Conservation (phyloP, 2,113 vertebrate species). For the Smithornis capensis region DNA sequence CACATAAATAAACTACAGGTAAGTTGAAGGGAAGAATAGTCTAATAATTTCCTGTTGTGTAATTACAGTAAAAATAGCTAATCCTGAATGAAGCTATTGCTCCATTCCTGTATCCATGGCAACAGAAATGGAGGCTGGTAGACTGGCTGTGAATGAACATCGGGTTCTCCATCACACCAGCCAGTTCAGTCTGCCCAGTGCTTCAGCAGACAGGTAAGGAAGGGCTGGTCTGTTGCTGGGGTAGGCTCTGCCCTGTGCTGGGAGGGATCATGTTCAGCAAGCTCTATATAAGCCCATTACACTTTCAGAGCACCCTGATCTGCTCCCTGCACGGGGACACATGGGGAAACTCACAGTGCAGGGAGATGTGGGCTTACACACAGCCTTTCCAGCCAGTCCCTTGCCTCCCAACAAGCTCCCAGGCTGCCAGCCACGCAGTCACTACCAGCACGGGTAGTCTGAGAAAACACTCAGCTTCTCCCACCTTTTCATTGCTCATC, state of each 20-base stretch:
- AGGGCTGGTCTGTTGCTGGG: not conserved
- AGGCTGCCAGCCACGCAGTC: not conserved
- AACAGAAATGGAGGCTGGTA: not conserved
- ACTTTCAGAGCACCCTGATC: not conserved
- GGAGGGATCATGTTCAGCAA: fast-evolving
- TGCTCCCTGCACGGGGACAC: fast-evolving
- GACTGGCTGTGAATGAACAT: fast-evolving
- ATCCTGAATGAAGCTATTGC: not conserved
- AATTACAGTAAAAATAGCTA: slow-evolving; percentile 40
- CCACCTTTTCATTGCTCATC: not conserved
- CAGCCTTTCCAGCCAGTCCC: not conserved
- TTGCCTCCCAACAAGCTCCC: not conserved
- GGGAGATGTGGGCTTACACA: not conserved
- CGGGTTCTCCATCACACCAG: not conserved
- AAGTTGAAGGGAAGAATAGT: not conserved
- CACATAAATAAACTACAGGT: not conserved
- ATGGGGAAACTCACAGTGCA: fast-evolving
- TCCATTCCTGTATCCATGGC: not conserved
- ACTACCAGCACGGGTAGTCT: not conserved
- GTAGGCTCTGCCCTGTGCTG: not conserved
- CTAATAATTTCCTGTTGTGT: not conserved
- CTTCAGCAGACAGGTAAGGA: not conserved
- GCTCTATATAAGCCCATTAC: not conserved
- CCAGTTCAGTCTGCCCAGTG: not conserved
- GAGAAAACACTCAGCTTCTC: not conserved